phyloP scores from a whole-genome alignment of 1,140 invertebrate genomes.

The Drosophila bocki region DNA sequence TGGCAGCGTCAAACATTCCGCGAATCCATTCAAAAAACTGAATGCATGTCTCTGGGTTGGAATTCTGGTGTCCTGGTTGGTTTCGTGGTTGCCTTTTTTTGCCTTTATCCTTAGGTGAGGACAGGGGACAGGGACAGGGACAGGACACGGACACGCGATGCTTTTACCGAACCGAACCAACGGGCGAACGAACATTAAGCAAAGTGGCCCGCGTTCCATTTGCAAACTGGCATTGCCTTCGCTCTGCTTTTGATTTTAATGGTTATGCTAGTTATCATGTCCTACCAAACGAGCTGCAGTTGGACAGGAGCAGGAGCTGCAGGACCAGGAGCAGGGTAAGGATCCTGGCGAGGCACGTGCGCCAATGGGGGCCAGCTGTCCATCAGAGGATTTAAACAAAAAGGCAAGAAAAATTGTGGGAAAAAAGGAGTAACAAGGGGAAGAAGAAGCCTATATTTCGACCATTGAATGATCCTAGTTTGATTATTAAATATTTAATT shows the following conservation, averaged over 20 bases:
- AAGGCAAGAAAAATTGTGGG: not conserved
- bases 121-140: not conserved
- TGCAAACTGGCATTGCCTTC: conserved; percentile 50
- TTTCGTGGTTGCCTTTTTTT: not conserved
- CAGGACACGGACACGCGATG: conserved; percentile 30
- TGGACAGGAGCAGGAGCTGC: not conserved
- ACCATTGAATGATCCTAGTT: not conserved
- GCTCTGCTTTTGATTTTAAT: conserved; percentile 77
- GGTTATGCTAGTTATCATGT: conserved; percentile 81
- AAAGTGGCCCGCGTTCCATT: conserved; percentile 79
- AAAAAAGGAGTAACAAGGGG: not conserved
- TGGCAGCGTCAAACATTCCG: conserved; percentile 33
- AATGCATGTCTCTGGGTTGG: conserved; percentile 38
- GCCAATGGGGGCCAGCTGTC: conserved; percentile 23
- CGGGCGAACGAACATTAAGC: conserved; percentile 63
- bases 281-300: conserved; percentile 46
- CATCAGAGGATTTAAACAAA: conserved; percentile 15
- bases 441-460: not conserved
- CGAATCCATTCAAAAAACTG: conserved; percentile 44
- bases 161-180: conserved; percentile 47
- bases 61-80: conserved; percentile 8
- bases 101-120: not conserved
- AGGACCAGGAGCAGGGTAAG: not conserved
- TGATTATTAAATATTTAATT: not conserved
- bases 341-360: conserved; percentile 16